Evolutionary conservation across 2,113 vertebrate genomes (phyloP), one percentile per base, ranked within the genome.

Genomic region (Tragelaphus scriptus): DNA sequence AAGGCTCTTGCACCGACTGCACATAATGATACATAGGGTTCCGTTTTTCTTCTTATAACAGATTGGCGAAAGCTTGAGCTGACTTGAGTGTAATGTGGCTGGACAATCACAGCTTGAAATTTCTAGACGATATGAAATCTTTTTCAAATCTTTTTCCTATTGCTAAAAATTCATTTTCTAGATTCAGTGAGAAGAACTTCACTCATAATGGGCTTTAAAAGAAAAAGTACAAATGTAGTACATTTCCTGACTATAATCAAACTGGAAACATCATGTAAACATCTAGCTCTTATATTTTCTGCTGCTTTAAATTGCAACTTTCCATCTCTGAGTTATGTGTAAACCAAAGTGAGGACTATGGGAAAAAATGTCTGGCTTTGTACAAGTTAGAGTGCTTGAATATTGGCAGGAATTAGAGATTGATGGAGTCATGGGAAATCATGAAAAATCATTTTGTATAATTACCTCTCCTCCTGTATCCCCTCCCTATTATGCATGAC

Each of bases 381-480:
- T 71, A 93, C 19, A 86, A 32, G 15, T 92, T 94, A 88, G 36
- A 90, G 79, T 32, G 28, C 77, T 86, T 19, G 58, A 59, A 16
- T 96, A 81, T 51, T 36, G 61, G 94, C 86, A 95, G 71, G 56
- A 91, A 71, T 80, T 63, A 32, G 85, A 68, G 61, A 97, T 44
- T 7, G 32, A 44, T 1, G 56, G 13, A 63, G 26, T 47, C 96
- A 47, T 68, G 82, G 88, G 94, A 96, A 96, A 55, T 93, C 16
- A n/a, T 61, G 90, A 68, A 88, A 96, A 94, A 9, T 71, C 23
- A 65, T 91, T 96, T 91, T 68, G 7, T 53, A 47, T 40, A 47
- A 12, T 86, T 89, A 51, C 23, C 32, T 49, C 14, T 85, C 19
- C 30, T 77, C n/a, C 47, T 87, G 49, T 5, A 44, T 49, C 5